A percentile compares a stretch with the other conserved stretches of the same genome.
Conservation (phyloP, 2,113 vertebrate species). For the Osmerus mordax region DNA sequence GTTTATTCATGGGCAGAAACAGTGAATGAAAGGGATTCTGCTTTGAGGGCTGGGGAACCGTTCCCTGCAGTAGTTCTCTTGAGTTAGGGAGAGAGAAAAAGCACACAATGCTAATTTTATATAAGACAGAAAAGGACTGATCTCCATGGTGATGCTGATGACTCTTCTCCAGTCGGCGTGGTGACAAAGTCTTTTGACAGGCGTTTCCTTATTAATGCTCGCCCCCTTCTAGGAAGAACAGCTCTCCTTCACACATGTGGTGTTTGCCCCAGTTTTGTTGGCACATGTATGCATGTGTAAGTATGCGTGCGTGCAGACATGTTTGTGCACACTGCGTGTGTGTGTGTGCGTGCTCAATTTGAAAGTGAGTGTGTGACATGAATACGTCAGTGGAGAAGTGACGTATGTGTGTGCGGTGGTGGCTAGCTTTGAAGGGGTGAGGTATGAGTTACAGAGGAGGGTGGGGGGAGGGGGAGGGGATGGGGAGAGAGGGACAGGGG, state of each 20-base stretch:
- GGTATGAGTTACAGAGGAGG: conserved; percentile 27
- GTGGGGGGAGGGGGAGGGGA: conserved; percentile 32
- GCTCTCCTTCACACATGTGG: conserved; percentile 26
- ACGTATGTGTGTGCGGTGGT: conserved; percentile 25
- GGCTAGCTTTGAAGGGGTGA: conserved; percentile 1
- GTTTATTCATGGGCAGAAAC: conserved; percentile 47
- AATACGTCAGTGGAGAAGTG: conserved; percentile 39
- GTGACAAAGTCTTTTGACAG: conserved; percentile 43
- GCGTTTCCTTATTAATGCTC: conserved; percentile 40
- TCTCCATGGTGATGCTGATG: background rate
- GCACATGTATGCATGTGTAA: conserved; percentile 21
- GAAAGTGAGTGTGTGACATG: conserved; percentile 33
- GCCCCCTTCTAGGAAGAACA: conserved; percentile 19
- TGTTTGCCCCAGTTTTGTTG: conserved; percentile 46
- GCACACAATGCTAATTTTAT: conserved; percentile 35
- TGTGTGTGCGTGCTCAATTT: conserved; percentile 20
- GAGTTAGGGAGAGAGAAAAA: conserved; percentile 33
- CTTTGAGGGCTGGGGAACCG: conserved; percentile 25
- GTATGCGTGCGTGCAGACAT: conserved; percentile 8
- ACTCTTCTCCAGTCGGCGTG: conserved; percentile 21
- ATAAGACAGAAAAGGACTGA: conserved; percentile 14
- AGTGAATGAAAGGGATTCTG: conserved; percentile 39
- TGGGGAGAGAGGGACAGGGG: conserved; percentile 51
- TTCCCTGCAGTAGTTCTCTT: conserved; percentile 41
- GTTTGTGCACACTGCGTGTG: conserved; percentile 3